phyloP scores from a whole-genome alignment of 2,888 invertebrate species.

The Pollenia labialis region DNA sequence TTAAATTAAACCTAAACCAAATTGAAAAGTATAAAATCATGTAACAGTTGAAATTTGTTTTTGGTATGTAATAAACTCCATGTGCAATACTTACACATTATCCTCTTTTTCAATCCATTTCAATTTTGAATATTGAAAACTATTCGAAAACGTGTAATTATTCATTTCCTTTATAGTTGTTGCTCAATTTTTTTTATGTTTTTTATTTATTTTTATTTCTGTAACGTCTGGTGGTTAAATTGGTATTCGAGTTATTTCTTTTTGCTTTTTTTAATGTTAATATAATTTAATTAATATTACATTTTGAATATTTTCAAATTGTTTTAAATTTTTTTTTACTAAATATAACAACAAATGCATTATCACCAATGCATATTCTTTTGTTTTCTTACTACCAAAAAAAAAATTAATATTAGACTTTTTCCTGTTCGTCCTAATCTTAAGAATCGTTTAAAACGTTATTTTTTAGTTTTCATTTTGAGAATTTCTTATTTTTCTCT shows the following conservation, averaged over 20 bases:
- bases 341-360: conserved; percentile 73
- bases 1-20: no score
- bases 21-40: no score
- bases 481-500: conserved; percentile 43
- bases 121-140: background rate
- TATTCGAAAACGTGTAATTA: conserved; percentile 50
- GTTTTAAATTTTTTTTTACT: conserved; percentile 62
- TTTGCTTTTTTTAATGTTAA: conserved; percentile 42
- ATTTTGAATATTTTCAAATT: conserved; percentile 66
- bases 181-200: conserved; percentile 26
- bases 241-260: conserved; percentile 70
- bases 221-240: conserved; percentile 69
- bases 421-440: conserved; percentile 74
- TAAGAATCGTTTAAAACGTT: conserved; percentile 77
- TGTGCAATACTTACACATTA: no score
- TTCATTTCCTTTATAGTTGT: conserved; percentile 40
- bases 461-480: conserved; percentile 59
- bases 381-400: conserved; percentile 66
- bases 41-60: no score
- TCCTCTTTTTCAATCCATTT: background rate
- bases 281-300: conserved; percentile 63
- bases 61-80: no score
- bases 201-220: conserved; percentile 24
- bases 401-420: conserved; percentile 59
- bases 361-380: conserved; percentile 70